Percentiles rank a stretch among this genome's conserved stretches.
Conservation (phyloP, 2,113 vertebrate genomes). For the Larimichthys crocea region DNA sequence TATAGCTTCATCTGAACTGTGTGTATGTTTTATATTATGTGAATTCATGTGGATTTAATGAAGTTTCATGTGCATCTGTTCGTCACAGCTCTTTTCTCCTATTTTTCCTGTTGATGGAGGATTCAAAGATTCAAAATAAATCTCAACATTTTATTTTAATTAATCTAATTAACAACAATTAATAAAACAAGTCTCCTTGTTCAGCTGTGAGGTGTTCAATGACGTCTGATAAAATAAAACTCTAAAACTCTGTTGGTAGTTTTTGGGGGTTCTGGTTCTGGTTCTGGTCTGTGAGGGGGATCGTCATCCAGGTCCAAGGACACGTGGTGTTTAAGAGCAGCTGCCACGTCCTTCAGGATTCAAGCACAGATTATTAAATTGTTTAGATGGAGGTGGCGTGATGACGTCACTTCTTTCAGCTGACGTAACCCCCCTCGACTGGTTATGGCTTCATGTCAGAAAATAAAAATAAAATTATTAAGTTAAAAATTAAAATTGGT, state of each 20-base stretch:
- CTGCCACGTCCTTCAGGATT: slow-evolving; percentile 15
- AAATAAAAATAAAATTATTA: not conserved
- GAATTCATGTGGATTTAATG: slow-evolving; percentile 55
- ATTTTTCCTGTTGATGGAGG: slow-evolving; percentile 65
- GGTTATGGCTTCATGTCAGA: slow-evolving; percentile 61
- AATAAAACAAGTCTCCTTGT: too few relatives aligned
- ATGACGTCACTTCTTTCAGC: slow-evolving; percentile 13
- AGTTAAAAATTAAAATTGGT: too few relatives aligned
- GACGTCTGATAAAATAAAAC: slow-evolving; percentile 52
- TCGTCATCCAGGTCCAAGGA: slow-evolving; percentile 57
- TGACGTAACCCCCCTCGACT: slow-evolving; percentile 11
- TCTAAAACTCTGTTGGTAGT: slow-evolving; percentile 12
- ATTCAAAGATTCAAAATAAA: slow-evolving; percentile 73
- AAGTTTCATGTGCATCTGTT: slow-evolving; percentile 57
- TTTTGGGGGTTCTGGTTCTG: too few relatives aligned
- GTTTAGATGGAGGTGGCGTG: slow-evolving; percentile 17
- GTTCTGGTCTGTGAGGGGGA: slow-evolving; percentile 27
- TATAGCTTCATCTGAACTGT: slow-evolving; percentile 45
- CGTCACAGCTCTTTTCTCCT: slow-evolving; percentile 80
- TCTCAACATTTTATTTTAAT: too few relatives aligned
- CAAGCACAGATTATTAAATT: too few relatives aligned
- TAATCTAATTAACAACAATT: too few relatives aligned
- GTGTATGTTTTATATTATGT: not conserved
- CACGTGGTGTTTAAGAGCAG: slow-evolving; percentile 32
- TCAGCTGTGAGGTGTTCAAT: not conserved